phyloP scores from a whole-genome alignment of 2,113 vertebrate genomes.

The Pterophyllum scalare region DNA sequence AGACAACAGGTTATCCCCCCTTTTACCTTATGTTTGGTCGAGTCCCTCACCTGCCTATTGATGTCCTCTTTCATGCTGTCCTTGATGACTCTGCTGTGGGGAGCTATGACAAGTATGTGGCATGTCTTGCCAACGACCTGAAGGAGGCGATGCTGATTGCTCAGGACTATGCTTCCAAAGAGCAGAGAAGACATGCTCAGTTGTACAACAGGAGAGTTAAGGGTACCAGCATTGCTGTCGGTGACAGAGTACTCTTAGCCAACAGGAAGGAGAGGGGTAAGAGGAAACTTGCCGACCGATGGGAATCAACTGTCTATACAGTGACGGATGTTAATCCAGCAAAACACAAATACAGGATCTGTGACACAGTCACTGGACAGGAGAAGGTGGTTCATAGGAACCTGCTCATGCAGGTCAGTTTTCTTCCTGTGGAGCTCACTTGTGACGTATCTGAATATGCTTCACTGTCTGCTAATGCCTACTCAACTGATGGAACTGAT shows the following conservation, averaged over 20 bases:
- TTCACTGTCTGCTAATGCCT: no score
- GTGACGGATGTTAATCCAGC: not conserved
- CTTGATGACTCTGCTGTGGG: slow-evolving; percentile 26
- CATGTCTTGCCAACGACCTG: not conserved
- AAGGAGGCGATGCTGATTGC: slow-evolving; percentile 33
- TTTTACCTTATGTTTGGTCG: slow-evolving; percentile 46
- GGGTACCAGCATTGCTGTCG: not conserved
- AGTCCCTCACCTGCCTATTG: not conserved
- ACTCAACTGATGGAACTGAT: no score
- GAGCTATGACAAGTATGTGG: slow-evolving; percentile 44
- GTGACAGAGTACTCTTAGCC: slow-evolving; percentile 38
- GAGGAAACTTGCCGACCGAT: slow-evolving; percentile 25
- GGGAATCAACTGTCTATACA: slow-evolving; percentile 38
- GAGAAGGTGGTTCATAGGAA: no score
- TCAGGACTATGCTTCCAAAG: slow-evolving; percentile 19
- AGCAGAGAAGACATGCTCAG: slow-evolving; percentile 25
- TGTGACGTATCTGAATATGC: no score
- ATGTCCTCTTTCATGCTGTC: slow-evolving; percentile 33
- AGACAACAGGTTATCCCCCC: slow-evolving; percentile 29
- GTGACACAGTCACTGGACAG: not conserved
- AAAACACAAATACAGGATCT: not conserved
- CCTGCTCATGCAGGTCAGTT: no score
- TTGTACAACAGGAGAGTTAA: slow-evolving; percentile 49
- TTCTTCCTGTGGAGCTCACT: no score
- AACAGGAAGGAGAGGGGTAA: slow-evolving; percentile 34